Evolutionary conservation across 1,140 invertebrate species (phyloP).

Genomic region (Bombus superbus): DNA sequence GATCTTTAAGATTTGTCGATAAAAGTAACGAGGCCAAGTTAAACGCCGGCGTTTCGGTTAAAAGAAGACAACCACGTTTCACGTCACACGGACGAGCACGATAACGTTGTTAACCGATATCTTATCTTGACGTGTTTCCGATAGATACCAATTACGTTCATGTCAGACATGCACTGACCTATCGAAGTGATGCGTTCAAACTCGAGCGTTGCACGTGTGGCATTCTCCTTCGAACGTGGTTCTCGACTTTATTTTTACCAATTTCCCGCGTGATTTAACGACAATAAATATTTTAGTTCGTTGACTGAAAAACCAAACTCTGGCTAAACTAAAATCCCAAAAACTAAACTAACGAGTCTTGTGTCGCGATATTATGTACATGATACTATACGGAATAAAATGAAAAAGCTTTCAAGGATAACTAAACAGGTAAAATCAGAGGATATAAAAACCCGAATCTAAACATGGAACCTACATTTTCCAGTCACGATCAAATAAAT

Average conservation of each 20-base stretch:
- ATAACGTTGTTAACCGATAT: constrained; percentile 49
- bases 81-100: constrained; percentile 28
- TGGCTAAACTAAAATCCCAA: neutral
- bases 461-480: neutral
- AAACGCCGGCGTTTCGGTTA: constrained; percentile 57
- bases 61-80: constrained; percentile 38
- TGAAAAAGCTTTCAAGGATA: neutral
- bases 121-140: constrained; percentile 55
- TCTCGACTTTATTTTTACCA: neutral
- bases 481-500: neutral
- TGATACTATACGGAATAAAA: neutral
- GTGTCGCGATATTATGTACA: neutral
- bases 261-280: no score
- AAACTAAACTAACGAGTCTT: neutral
- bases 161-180: constrained; percentile 55
- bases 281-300: neutral
- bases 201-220: neutral
- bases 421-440: neutral
- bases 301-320: neutral
- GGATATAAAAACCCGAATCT: neutral
- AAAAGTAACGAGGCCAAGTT: constrained; percentile 46
- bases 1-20: constrained; percentile 59
- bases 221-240: neutral
- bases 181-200: constrained; percentile 30
- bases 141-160: constrained; percentile 45